Evolutionary conservation across 2,888 invertebrate species (phyloP).

Genomic region (Formica aserva): DNA sequence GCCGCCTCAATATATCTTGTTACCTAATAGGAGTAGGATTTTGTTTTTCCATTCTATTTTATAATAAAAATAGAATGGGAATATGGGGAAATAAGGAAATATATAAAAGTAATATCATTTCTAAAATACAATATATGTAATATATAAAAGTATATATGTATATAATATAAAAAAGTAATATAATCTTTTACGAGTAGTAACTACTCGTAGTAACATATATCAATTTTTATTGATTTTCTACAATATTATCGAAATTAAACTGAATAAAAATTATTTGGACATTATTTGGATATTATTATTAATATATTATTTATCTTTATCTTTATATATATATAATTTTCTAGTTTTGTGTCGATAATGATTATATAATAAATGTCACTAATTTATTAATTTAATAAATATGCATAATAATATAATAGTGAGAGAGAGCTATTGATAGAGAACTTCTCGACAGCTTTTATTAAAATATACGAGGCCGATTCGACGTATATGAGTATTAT

Average conservation of each 20-base stretch:
- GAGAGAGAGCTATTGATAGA: constrained; percentile 1
- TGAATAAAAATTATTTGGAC: background rate
- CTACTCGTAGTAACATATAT: background rate
- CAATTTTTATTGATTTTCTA: background rate
- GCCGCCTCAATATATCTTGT: background rate
- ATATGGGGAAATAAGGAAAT: background rate
- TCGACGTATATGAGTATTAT: background rate
- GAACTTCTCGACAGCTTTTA: constrained; percentile 5
- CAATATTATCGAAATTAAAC: background rate
- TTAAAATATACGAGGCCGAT: constrained; percentile 40
- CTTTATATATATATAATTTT: background rate
- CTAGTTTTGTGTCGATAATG: background rate
- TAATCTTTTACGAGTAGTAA: background rate
- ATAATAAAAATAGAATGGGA: background rate
- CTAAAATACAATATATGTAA: background rate
- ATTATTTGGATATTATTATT: background rate
- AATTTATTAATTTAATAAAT: constrained; percentile 39
- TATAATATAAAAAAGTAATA: background rate
- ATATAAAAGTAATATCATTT: background rate
- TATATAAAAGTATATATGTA: background rate
- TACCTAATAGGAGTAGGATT: background rate
- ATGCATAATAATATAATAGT: background rate
- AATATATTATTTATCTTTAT: background rate
- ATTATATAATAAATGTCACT: constrained; percentile 1
- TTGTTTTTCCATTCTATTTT: constrained; percentile 1